Percentiles rank a stretch among this genome's conserved stretches.
Conservation (phyloP, 1,140 invertebrate genomes). For the Tetragnatha versicolor region DNA sequence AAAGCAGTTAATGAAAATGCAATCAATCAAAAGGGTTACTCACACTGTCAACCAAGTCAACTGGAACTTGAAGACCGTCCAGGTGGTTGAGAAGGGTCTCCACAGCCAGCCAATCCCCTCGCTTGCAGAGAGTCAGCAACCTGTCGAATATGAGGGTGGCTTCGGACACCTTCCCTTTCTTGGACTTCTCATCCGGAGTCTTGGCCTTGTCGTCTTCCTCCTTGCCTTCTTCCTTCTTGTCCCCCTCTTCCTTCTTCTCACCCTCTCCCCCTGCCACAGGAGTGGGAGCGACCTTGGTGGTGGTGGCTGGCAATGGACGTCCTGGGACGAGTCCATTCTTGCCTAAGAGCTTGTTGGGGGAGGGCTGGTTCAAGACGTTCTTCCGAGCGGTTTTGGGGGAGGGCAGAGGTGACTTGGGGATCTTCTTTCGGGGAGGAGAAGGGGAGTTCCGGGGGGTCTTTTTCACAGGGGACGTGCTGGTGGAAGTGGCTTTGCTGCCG, state of each 20-base stretch:
- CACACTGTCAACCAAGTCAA: conserved; percentile 49
- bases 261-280: background rate
- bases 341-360: conserved; percentile 15
- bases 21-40: conserved; percentile 36
- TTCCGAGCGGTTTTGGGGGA: conserved; percentile 34
- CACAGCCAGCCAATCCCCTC: conserved; percentile 59
- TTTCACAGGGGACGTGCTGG: conserved; percentile 7
- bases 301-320: conserved; percentile 17
- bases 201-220: background rate
- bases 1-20: background rate
- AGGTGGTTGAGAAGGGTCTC: conserved; percentile 58
- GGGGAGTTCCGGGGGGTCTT: conserved; percentile 27
- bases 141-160: conserved; percentile 8
- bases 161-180: conserved; percentile 27
- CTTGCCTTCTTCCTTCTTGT: conserved; percentile 5
- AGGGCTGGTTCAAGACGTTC: background rate
- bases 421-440: conserved; percentile 26
- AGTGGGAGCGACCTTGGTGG: background rate
- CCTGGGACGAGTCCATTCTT: conserved; percentile 12
- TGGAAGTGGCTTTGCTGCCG: background rate
- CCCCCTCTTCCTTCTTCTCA: background rate
- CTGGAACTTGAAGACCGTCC: conserved; percentile 49
- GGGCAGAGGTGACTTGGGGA: conserved; percentile 17
- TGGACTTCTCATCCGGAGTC: background rate
- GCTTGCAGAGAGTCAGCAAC: conserved; percentile 56